phyloP scores from a whole-genome alignment of 1,140 invertebrate genomes.

The Danaus plexippus region DNA sequence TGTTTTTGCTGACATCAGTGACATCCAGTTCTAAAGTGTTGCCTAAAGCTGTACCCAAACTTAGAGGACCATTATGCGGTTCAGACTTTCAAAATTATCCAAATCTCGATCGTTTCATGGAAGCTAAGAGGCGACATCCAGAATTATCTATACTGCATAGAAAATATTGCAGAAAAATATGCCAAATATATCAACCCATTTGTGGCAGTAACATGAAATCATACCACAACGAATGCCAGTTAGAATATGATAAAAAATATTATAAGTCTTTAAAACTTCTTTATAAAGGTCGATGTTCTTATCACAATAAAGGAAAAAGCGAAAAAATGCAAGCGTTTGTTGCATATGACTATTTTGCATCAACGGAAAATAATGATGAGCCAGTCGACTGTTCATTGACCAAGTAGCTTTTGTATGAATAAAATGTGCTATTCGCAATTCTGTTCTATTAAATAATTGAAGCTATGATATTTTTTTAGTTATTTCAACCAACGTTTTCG shows the following conservation, averaged over 20 bases:
- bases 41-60: conserved; percentile 17
- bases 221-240: conserved; percentile 27
- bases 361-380: too few species aligned
- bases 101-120: conserved; percentile 11
- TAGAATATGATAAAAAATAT: conserved; percentile 21
- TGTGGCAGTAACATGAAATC: conserved; percentile 25
- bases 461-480: too few species aligned
- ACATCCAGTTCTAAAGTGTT: neutral
- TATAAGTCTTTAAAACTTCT: neutral
- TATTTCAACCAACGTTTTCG: too few species aligned
- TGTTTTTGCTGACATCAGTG: too few species aligned
- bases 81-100: conserved; percentile 25
- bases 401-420: too few species aligned
- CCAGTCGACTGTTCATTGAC: too few species aligned
- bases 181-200: conserved; percentile 26
- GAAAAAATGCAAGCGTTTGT: too few species aligned
- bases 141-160: conserved; percentile 16
- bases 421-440: too few species aligned
- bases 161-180: conserved; percentile 25
- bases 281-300: too few species aligned
- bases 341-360: too few species aligned
- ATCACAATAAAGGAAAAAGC: too few species aligned
- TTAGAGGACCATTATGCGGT: conserved; percentile 19
- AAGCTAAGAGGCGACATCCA: conserved; percentile 18
- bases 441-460: too few species aligned